Evolutionary conservation across 2,797 vertebrate genomes (phyloP).

Genomic region (Coregonus sp.): DNA sequence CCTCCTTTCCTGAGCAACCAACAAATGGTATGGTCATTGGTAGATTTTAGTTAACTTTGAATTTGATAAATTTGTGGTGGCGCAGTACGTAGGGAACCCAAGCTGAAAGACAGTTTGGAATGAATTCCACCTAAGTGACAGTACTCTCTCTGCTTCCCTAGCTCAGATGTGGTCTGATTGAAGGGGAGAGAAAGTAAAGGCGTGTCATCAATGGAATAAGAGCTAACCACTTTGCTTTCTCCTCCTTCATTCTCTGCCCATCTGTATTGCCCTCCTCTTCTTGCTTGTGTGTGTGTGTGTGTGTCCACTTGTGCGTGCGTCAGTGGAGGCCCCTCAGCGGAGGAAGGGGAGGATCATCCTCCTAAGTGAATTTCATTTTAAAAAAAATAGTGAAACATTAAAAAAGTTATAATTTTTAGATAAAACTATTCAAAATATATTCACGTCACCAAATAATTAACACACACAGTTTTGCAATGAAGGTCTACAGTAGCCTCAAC

Average conservation of each 20-base stretch:
- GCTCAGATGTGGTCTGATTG: not conserved
- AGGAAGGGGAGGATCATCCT: too few species aligned
- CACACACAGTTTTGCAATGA: too few species aligned
- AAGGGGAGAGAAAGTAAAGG: not conserved
- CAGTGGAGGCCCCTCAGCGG: too few species aligned
- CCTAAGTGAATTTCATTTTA: too few species aligned
- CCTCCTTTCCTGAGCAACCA: not conserved
- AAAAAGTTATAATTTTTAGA: too few species aligned
- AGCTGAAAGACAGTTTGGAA: constrained; percentile 16
- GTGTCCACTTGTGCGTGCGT: too few species aligned
- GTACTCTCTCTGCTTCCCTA: not conserved
- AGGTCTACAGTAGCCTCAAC: too few species aligned
- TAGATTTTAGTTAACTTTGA: constrained; percentile 38
- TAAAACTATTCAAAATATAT: too few species aligned
- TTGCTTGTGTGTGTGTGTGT: not conserved
- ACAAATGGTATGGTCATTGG: constrained; percentile 32
- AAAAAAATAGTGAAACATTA: too few species aligned
- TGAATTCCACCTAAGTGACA: constrained; percentile 23
- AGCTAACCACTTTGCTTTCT: too few species aligned
- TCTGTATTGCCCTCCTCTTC: not conserved
- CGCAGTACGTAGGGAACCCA: not conserved
- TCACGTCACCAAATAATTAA: too few species aligned
- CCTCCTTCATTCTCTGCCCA: not conserved
- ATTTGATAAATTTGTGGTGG: constrained; percentile 29
- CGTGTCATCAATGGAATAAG: not conserved